phyloP scores from a whole-genome alignment of 2,113 vertebrate genomes.

The Chascanopsetta lugubris region DNA sequence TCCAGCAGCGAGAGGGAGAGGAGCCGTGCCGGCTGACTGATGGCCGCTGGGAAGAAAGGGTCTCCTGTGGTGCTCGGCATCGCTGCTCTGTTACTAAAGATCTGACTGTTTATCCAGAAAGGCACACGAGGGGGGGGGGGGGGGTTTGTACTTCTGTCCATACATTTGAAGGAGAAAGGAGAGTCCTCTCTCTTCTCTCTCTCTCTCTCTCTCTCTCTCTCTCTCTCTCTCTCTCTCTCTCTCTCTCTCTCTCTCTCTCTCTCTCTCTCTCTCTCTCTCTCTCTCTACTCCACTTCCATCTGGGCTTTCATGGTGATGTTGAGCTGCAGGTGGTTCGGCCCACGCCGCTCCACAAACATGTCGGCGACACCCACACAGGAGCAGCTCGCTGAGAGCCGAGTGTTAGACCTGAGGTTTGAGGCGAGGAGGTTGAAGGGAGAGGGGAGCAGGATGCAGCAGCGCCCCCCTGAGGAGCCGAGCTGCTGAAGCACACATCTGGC shows the following conservation, averaged over 20 bases:
- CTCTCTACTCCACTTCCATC: not conserved
- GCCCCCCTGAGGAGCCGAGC: slow-evolving; percentile 1
- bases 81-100: slow-evolving; percentile 4
- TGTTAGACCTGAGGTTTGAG: slow-evolving; percentile 26
- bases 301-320: not conserved
- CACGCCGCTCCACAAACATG: slow-evolving; percentile 2
- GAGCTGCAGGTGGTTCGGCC: slow-evolving; percentile 29
- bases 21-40: slow-evolving; percentile 5
- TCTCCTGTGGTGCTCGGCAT: slow-evolving; percentile 24
- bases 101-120: slow-evolving; percentile 16
- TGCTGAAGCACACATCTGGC: slow-evolving; percentile 9
- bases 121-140: not conserved
- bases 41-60: slow-evolving; percentile 7
- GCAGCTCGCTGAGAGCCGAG: slow-evolving; percentile 20
- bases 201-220: too few species aligned
- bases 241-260: too few species aligned
- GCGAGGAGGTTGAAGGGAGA: not conserved
- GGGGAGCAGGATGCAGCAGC: not conserved
- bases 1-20: slow-evolving; percentile 14
- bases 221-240: too few species aligned
- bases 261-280: slow-evolving; percentile 19
- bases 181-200: slow-evolving; percentile 16
- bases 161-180: not conserved
- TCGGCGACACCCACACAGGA: not conserved
- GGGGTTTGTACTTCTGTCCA: not conserved